These are phyloP conservation scores for Diglossa brunneiventris DNA, from an alignment of 2,113 vertebrate species.

Conservation along the genomic window DNA sequence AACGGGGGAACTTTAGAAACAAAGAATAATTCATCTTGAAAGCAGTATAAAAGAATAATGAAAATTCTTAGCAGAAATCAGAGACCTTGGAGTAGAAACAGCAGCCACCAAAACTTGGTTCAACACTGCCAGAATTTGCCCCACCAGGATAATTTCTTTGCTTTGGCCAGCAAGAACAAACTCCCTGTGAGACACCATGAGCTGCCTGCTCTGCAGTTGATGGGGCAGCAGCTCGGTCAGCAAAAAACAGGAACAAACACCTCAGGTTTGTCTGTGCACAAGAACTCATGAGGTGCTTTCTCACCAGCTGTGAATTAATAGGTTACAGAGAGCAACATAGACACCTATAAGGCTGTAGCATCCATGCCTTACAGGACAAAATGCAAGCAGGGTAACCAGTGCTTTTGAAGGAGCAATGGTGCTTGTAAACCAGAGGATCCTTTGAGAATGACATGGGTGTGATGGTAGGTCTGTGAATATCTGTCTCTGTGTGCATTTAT, in stretches of 20 bases:
- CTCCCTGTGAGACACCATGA: neutral
- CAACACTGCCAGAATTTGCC: neutral
- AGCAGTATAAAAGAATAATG: neutral
- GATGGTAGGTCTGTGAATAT: neutral
- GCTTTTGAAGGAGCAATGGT: neutral
- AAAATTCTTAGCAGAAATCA: neutral
- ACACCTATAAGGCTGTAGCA: neutral
- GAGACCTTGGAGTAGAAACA: neutral
- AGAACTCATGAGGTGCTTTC: accelerated
- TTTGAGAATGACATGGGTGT: neutral
- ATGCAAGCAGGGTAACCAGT: neutral
- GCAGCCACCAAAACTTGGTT: neutral
- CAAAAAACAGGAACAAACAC: neutral
- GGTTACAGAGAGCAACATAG: neutral
- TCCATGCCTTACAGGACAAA: neutral
- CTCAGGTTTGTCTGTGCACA: neutral
- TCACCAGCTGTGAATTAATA: neutral
- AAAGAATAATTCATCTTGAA: neutral
- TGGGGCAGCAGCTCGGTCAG: no score
- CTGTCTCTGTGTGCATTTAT: neutral
- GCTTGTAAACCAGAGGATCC: neutral
- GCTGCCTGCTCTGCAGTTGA: neutral
- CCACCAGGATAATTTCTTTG: neutral
- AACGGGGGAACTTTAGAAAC: neutral
- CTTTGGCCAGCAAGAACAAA: neutral